Conservation (phyloP, 2,888 invertebrate species). For the Ormia ochracea region DNA sequence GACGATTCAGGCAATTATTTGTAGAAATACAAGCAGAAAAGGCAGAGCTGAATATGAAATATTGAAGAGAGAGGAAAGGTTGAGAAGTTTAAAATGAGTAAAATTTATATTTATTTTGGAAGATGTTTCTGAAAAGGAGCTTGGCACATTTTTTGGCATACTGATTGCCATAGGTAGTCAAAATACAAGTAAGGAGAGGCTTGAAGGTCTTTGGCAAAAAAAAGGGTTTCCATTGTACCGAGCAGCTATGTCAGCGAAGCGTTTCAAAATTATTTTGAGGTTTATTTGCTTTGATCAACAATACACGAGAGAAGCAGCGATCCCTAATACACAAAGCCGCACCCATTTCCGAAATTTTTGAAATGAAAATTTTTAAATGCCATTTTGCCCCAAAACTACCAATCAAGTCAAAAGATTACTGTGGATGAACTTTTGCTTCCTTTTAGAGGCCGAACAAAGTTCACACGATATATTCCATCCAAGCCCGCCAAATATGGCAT, state of each 20-base stretch:
- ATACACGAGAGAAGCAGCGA: not conserved
- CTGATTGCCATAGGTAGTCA: conserved; percentile 7
- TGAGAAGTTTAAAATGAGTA: no score
- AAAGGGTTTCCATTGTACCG: not conserved
- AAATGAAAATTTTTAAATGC: conserved; percentile 31
- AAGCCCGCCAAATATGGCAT: not conserved
- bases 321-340: conserved; percentile 1
- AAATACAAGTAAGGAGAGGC: not conserved
- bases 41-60: no score
- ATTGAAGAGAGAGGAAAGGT: no score
- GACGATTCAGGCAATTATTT: conserved; percentile 3
- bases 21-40: not conserved
- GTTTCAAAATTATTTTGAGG: not conserved
- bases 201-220: conserved; percentile 1
- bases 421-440: conserved; percentile 8
- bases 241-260: not conserved
- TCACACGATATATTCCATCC: not conserved
- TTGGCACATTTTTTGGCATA: conserved; percentile 12
- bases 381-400: not conserved
- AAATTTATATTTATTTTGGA: no score
- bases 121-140: not conserved
- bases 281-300: conserved; percentile 13
- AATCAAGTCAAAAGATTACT: not conserved
- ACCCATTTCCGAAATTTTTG: conserved; percentile 9
- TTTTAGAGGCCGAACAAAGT: not conserved